A percentile compares a stretch with the other conserved stretches of the same genome.
Conservation (phyloP, 2,797 vertebrate species). For the Harpagifer antarcticus region DNA sequence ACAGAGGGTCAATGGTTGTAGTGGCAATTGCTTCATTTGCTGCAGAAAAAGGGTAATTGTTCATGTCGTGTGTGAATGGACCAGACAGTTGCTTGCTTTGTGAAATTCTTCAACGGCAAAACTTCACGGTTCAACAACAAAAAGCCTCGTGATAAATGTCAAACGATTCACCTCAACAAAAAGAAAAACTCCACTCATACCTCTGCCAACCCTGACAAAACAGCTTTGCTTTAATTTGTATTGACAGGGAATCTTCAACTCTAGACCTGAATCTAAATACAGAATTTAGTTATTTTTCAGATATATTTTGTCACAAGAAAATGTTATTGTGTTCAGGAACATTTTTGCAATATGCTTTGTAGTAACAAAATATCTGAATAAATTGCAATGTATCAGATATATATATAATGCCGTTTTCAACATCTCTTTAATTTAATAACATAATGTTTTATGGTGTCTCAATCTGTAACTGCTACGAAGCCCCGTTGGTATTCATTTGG, state of each 20-base stretch:
- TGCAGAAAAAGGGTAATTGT: slow-evolving; percentile 27
- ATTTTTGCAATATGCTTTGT: too few relatives aligned
- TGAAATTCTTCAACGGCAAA: slow-evolving; percentile 18
- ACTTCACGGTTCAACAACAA: slow-evolving; percentile 15
- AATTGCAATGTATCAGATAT: too few relatives aligned
- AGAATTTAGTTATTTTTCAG: background rate
- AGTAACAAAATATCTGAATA: too few relatives aligned
- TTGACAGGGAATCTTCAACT: background rate
- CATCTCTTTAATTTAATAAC: too few relatives aligned
- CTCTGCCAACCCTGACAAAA: background rate
- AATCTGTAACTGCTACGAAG: too few relatives aligned
- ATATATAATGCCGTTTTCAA: too few relatives aligned
- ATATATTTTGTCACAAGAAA: too few relatives aligned
- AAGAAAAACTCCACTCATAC: background rate
- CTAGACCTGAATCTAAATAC: background rate
- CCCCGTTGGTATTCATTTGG: slow-evolving; percentile 25
- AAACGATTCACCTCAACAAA: background rate
- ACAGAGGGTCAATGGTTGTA: slow-evolving; percentile 40
- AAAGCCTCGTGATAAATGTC: slow-evolving; percentile 11
- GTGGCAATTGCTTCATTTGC: slow-evolving; percentile 41
- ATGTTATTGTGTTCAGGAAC: too few relatives aligned
- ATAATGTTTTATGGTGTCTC: too few relatives aligned
- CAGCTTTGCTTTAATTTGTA: background rate
- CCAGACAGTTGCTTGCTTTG: slow-evolving; percentile 10
- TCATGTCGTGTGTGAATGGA: slow-evolving; percentile 25